phyloP scores from a whole-genome alignment of 2,888 invertebrate species.

The Blera fallax region DNA sequence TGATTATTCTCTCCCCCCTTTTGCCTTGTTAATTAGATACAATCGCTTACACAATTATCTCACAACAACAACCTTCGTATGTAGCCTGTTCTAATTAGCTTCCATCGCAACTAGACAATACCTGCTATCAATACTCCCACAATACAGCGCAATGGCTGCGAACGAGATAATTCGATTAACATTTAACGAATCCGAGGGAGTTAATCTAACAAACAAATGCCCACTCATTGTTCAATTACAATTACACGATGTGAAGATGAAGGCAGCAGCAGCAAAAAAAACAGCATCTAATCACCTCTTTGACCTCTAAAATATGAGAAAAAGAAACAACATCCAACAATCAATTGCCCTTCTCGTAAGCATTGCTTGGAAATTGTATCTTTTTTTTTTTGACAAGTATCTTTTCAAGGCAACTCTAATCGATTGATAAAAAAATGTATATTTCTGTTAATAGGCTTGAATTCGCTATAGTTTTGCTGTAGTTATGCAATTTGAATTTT shows the following conservation, averaged over 20 bases:
- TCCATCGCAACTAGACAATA: slow-evolving; percentile 14
- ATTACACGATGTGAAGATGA: background rate
- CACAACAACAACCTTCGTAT: slow-evolving; percentile 31
- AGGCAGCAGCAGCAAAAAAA: background rate
- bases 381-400: background rate
- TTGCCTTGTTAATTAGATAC: slow-evolving; percentile 45
- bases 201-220: background rate
- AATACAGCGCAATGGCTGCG: background rate
- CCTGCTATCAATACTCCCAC: background rate
- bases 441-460: slow-evolving; percentile 39
- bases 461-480: slow-evolving; percentile 32
- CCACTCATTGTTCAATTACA: background rate
- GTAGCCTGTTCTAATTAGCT: slow-evolving; percentile 53
- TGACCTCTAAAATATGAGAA: background rate
- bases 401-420: slow-evolving; percentile 9
- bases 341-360: background rate
- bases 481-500: slow-evolving; percentile 19
- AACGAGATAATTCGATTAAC: slow-evolving; percentile 35
- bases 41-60: slow-evolving; percentile 50
- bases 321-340: background rate
- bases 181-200: slow-evolving; percentile 30
- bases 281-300: slow-evolving; percentile 20
- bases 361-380: background rate
- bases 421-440: slow-evolving; percentile 25
- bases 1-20: slow-evolving; percentile 26